Evolutionary conservation across 2,888 invertebrate species (phyloP), one percentile per base, ranked within the genome.

Genomic region (Criorhina ranunculi): DNA sequence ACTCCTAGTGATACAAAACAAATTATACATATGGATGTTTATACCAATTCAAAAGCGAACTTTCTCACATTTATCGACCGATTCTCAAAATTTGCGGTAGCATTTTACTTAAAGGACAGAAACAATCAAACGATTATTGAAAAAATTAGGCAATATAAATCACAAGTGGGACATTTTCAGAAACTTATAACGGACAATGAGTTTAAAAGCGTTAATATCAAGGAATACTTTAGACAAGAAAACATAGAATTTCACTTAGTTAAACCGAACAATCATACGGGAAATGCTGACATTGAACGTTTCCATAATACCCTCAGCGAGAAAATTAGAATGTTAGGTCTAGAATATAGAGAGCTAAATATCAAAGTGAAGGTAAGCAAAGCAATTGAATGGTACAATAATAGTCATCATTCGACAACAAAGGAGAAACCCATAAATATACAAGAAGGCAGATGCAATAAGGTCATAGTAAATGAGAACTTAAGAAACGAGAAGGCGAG

Each of bases 231-330:
- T 1, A 11, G 55, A 51, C 29, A 72, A 29, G 51, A 72, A 2
- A 15, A 55, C 33, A 64, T 76, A 17, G 49, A 57, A 15, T 15
- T 62, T 12, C 80, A 86, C 49, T 75, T 76, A 46, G 64, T 66
- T 7, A 70, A 73, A 40, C 70, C 60, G 1, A 79, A 79, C 66
- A 76, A 42, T n/a, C 78, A 73, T 12, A 77, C 70, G 9, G 79
- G 67, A 5, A 86, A 86, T 59, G 24, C 67, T 0, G 79, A 86
- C 24, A 44, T 79, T 15, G 85, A 79, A n/a, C 62, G 85, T 35
- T 40, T 62, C 3, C 51, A 53, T 19, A 73, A 44, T 51, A 55
- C 53, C 1, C 6, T 53, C 1, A 40, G 51, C 1, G 44, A 77
- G 15, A 57, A 57, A 57, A 69, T 69, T 24, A 24, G 24, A 24